Base-by-base conservation (phyloP, 2,888 invertebrate genomes). In the Drosophila formosana region DNA sequence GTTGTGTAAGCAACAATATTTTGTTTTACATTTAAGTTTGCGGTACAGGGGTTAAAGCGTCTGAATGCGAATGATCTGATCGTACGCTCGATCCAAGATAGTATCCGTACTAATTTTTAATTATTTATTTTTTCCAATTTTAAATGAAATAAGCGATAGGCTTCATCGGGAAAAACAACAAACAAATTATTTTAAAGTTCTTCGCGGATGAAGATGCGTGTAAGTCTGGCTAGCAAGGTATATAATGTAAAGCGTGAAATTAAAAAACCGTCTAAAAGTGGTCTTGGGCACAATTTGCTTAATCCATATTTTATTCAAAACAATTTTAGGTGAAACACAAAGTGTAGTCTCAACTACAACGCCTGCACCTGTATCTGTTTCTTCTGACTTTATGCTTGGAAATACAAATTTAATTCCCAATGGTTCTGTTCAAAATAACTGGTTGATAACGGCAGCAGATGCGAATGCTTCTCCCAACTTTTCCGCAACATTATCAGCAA, bases 401-500 rank as follows among this genome's bases (percentile, higher is more conserved):
- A 60, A 32, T 9, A 37, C 52, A n/a, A 43, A 34, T 1, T 11
- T 51, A 9, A 49, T 58, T 13, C 13, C 67, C 4, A 50, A n/a
- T 28, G 47, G 8, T 43, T 49, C 47, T 30, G 3, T 53, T 56
- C 63, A 72, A 50, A 88, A 69, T 64, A 79, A 74, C 28, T 90
- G 91, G 90, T 63, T 75, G 53, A 72, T 82, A 45, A 5, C 62
- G 3, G 13, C 37, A 8, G 55, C 28, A n/a, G n/a, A 23, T 56
- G 3, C 39, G 3, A 75, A 76, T 50, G 30, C 55, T 52, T 30
- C 51, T 13, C 37, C 55, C 9, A 37, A 45, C 26, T 65, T 49
- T 13, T 67, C 79, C 1, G 63, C 84, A 4, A 91, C 91, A 41
- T 74, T 91, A 57, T 89, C 91, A 13, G 90, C 91, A 4, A 90